Conservation (phyloP, 35 echinoderm and acorn worm species). For the Anneissia japonica region DNA sequence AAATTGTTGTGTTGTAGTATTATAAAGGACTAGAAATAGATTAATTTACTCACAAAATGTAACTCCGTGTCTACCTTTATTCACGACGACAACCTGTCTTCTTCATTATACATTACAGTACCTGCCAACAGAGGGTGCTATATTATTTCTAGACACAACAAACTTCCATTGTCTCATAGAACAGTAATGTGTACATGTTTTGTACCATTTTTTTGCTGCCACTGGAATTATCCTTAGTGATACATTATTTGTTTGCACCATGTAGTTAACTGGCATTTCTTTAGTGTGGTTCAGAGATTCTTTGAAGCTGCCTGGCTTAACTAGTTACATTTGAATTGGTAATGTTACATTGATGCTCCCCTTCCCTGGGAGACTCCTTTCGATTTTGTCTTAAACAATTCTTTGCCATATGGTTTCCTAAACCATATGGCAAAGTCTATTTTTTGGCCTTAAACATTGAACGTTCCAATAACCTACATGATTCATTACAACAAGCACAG, state of each 20-base stretch:
- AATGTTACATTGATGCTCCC: no score
- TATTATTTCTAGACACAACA: constrained; percentile 18
- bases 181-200: constrained; percentile 11
- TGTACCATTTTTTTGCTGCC: background rate
- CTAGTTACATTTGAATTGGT: no score
- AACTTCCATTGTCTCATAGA: constrained; percentile 38
- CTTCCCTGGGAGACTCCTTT: no score
- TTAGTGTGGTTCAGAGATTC: no score
- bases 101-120: no score
- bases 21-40: background rate
- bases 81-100: constrained; percentile 8
- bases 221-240: background rate
- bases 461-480: constrained; percentile 12
- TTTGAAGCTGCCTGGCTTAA: no score
- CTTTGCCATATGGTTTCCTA: constrained; percentile 13
- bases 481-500: constrained; percentile 27
- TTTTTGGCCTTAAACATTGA: constrained; percentile 1
- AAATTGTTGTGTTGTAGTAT: constrained; percentile 19
- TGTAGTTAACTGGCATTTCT: no score
- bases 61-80: constrained; percentile 11
- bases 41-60: background rate
- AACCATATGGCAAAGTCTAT: constrained; percentile 12
- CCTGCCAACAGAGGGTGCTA: no score
- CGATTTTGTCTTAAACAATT: constrained; percentile 17
- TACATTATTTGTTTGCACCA: background rate